Evolutionary conservation across 2,888 invertebrate genomes (phyloP).

Genomic region (Cinara cedri): DNA sequence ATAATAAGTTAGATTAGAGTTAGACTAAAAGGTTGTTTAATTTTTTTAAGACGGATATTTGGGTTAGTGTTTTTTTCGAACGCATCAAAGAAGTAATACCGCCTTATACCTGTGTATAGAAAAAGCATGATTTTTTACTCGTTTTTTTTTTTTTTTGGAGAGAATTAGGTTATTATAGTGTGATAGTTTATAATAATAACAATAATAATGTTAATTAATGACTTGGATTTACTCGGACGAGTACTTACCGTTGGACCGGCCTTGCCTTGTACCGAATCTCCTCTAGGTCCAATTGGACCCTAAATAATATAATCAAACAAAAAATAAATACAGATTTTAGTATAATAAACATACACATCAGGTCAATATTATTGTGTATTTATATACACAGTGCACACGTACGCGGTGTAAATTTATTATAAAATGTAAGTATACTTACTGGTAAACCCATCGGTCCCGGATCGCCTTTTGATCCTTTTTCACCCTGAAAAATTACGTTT

Average conservation of each 20-base stretch:
- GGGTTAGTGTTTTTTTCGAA: slow-evolving; percentile 50
- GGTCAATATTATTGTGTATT: no score
- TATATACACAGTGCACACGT: no score
- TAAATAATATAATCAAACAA: slow-evolving; percentile 63
- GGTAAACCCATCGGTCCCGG: slow-evolving; percentile 95
- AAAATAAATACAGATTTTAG: neutral
- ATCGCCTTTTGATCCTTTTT: slow-evolving; percentile 81
- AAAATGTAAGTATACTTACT: slow-evolving; percentile 71
- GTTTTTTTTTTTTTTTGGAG: no score
- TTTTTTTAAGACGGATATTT: slow-evolving; percentile 30
- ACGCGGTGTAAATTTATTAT: no score
- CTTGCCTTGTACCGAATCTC: slow-evolving; percentile 78
- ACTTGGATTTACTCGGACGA: neutral
- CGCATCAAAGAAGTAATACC: slow-evolving; percentile 51
- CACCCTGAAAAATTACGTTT: slow-evolving; percentile 68
- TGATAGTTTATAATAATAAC: neutral
- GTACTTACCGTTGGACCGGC: slow-evolving; percentile 77
- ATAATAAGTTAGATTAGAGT: slow-evolving; percentile 27
- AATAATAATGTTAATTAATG: no score
- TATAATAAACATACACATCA: neutral
- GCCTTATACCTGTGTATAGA: slow-evolving; percentile 51
- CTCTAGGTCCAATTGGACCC: slow-evolving; percentile 83
- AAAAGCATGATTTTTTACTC: slow-evolving; percentile 44
- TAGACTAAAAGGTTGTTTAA: slow-evolving; percentile 22
- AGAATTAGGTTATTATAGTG: neutral